These are phyloP conservation scores for Thaumatotibia leucotreta DNA, from an alignment of 1,140 invertebrate species.

Conservation along the genomic window DNA sequence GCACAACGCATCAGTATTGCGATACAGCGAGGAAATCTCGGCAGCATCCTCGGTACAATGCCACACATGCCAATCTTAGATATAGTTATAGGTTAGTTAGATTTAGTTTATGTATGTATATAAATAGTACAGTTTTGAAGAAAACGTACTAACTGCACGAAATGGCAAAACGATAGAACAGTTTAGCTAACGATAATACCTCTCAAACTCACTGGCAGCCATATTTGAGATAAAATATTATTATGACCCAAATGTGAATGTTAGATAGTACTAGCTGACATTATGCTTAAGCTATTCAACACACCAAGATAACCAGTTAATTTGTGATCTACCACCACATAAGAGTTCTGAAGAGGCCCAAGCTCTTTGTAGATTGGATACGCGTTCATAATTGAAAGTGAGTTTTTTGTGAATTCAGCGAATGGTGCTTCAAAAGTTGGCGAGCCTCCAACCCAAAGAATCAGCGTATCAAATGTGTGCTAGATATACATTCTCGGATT, in stretches of 20 bases:
- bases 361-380: conserved; percentile 5
- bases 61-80: too few species aligned
- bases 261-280: conserved; percentile 25
- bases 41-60: too few species aligned
- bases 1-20: too few species aligned
- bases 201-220: neutral
- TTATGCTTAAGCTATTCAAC: conserved; percentile 13
- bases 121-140: too few species aligned
- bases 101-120: neutral
- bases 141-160: too few species aligned
- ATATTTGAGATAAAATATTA: conserved; percentile 34
- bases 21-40: too few species aligned
- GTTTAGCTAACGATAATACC: neutral
- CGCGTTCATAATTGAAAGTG: neutral
- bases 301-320: neutral
- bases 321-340: conserved; percentile 23
- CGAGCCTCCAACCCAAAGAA: neutral
- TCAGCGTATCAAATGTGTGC: conserved; percentile 2
- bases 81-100: too few species aligned
- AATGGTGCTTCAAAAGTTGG: neutral
- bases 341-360: conserved; percentile 15
- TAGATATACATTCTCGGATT: conserved; percentile 1
- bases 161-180: too few species aligned
- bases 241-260: conserved; percentile 38
- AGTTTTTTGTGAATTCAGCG: neutral